phyloP scores from a whole-genome alignment of 2,797 vertebrate genomes.

The Enteromius treurensis region DNA sequence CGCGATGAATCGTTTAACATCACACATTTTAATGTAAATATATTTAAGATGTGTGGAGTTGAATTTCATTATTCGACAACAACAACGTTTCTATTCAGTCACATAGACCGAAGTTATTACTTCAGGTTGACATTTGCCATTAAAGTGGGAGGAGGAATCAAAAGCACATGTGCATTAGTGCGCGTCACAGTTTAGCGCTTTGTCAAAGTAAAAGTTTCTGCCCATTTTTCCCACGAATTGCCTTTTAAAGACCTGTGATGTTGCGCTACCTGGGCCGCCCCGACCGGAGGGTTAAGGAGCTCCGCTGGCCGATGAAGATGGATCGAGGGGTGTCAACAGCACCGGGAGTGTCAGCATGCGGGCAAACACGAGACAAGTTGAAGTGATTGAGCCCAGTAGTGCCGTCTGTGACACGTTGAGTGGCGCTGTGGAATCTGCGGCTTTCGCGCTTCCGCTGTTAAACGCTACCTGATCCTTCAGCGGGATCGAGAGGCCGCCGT shows the following conservation, averaged over 20 bases:
- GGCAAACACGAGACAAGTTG: slow-evolving; percentile 47
- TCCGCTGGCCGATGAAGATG: slow-evolving; percentile 44
- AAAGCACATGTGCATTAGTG: slow-evolving; percentile 39
- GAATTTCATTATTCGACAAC: slow-evolving; percentile 2
- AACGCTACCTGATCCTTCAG: slow-evolving; percentile 53
- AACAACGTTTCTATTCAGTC: neutral
- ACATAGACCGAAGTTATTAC: slow-evolving; percentile 18
- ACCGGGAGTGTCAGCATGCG: slow-evolving; percentile 40
- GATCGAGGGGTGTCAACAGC: slow-evolving; percentile 36
- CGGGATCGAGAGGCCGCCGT: slow-evolving; percentile 5
- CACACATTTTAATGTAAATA: neutral
- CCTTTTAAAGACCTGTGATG: slow-evolving; percentile 6
- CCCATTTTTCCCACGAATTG: slow-evolving; percentile 25
- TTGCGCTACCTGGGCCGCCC: slow-evolving; percentile 24
- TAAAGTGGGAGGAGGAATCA: slow-evolving; percentile 21
- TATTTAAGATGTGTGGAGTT: neutral
- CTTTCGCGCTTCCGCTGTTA: slow-evolving; percentile 54
- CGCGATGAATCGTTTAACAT: too few species aligned
- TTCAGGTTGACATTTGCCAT: slow-evolving; percentile 19
- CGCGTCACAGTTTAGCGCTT: slow-evolving; percentile 13
- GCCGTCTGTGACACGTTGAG: slow-evolving; percentile 48
- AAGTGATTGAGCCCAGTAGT: slow-evolving; percentile 53
- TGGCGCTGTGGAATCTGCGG: slow-evolving; percentile 39
- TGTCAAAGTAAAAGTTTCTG: slow-evolving; percentile 17
- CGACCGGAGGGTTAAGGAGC: slow-evolving; percentile 40